A percentile compares a stretch with the other conserved stretches of the same genome.
Evolutionary conservation across 2,888 invertebrate genomes (phyloP).

Genomic region (Incurvaria masculella): DNA sequence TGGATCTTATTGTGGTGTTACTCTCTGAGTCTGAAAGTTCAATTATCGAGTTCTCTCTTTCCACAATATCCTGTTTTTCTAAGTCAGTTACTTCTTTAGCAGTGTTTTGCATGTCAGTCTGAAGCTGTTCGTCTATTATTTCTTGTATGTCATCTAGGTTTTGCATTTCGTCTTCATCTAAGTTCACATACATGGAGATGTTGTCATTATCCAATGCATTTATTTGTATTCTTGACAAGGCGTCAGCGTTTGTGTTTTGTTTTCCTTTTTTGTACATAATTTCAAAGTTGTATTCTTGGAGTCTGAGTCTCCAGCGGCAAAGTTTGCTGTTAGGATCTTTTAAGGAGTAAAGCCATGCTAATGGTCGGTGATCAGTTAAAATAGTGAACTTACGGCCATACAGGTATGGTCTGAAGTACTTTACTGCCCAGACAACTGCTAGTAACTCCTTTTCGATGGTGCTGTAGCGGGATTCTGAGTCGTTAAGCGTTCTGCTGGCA

Average conservation of each 20-base stretch:
- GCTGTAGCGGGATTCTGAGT: constrained; percentile 15
- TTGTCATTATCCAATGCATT: background rate
- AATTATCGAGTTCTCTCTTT: background rate
- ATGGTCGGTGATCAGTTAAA: constrained; percentile 19
- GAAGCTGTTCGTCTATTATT: background rate
- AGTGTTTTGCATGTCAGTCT: background rate
- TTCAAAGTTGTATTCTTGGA: constrained; percentile 20
- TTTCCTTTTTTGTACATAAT: constrained; percentile 20
- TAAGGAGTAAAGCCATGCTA: constrained; percentile 16
- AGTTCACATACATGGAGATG: background rate
- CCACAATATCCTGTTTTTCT: background rate
- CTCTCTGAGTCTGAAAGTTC: background rate
- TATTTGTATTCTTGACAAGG: constrained; percentile 15
- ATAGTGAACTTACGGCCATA: constrained; percentile 19
- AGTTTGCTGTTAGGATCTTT: constrained; percentile 22
- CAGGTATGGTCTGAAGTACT: constrained; percentile 20
- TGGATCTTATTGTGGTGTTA: too few relatives aligned
- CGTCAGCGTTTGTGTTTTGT: constrained; percentile 20
- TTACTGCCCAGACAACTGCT: constrained; percentile 16
- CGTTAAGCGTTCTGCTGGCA: constrained; percentile 20
- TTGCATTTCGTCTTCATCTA: background rate
- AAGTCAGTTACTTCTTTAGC: background rate
- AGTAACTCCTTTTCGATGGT: constrained; percentile 19
- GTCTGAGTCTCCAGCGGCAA: constrained; percentile 22
- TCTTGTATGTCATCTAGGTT: background rate